A percentile compares a stretch with the other conserved stretches of the same genome.
These are phyloP conservation scores for Branchellion lobata DNA, from an alignment of 2,888 invertebrate species.

Conservation along the genomic window DNA sequence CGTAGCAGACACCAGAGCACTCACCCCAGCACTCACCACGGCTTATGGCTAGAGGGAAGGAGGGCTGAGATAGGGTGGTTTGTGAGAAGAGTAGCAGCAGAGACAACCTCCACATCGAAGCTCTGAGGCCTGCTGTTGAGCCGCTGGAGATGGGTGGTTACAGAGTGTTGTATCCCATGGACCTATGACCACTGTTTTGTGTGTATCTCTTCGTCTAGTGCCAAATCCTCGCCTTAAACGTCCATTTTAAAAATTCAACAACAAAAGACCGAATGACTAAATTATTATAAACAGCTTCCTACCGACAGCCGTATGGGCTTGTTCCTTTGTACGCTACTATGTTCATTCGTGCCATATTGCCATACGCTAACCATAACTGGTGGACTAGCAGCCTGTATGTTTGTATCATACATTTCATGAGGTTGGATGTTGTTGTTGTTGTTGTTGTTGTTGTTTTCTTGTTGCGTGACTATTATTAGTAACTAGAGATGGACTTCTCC, in stretches of 20 bases:
- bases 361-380: too few species aligned
- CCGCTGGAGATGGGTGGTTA: background rate
- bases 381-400: too few species aligned
- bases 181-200: background rate
- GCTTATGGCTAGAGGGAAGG: background rate
- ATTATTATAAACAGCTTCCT: constrained; percentile 19
- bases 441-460: too few species aligned
- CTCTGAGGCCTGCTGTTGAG: background rate
- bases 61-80: background rate
- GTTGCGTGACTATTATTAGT: too few species aligned
- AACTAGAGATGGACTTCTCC: too few species aligned
- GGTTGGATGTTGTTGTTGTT: too few species aligned
- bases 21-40: background rate
- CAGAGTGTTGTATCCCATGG: too few species aligned
- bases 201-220: background rate
- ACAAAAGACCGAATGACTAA: background rate
- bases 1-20: too few species aligned
- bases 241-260: background rate
- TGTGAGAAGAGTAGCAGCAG: background rate
- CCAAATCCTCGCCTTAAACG: background rate
- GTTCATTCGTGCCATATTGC: too few species aligned
- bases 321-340: constrained; percentile 11
- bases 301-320: background rate
- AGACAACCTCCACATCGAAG: background rate
- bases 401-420: too few species aligned